Base-by-base conservation (phyloP, 2,888 invertebrate genomes). In the Chironomus tentans region DNA sequence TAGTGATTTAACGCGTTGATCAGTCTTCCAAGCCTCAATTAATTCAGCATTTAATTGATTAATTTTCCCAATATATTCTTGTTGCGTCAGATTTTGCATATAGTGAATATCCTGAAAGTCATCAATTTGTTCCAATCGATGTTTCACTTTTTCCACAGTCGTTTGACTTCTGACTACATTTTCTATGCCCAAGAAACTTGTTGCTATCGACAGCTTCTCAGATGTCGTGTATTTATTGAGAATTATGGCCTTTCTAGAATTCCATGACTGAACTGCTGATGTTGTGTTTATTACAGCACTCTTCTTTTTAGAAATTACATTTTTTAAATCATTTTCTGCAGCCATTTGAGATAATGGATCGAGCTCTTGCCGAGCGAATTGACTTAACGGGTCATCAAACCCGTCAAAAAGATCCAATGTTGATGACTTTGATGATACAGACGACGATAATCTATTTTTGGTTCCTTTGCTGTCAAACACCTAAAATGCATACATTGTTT, bases 1-100 rank as follows among this genome's bases (percentile, higher is more conserved):
- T 56, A 98, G 87, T 4, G 98, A 93, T 85, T 95, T 95, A 0
- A 97, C 96, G 79, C 97, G 87, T 83, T 97, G 97, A 84, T 98
- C 97, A 28, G 92, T 89, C 80, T 93, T 90, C 98, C 98, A 99
- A 6, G 97, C 96, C 83, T 87, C 89, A 65, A 93, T 91, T 38
- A 99, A 87, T 83, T 97, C 95, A 81, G 91, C 91, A 84, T 93
- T 95, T n/a, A 98, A 87, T 83, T 95, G 92, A 80, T 94, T 93
- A 78, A 98, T 94, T 79, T 94, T 89, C 68, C 89, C 87, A 6
- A 93, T 90, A 85, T 95, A 98, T 82, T 97, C 97, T 82, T 94
- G 93, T 83, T 98, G 98, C 2, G 94, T 93, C 78, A 98, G 86
- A 85, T 94, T 92, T 85, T 94, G 94, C 79, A 92, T 89, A 77